These are phyloP conservation scores for Colletes latitarsis DNA, from an alignment of 1,140 invertebrate species.

Conservation along the genomic window DNA sequence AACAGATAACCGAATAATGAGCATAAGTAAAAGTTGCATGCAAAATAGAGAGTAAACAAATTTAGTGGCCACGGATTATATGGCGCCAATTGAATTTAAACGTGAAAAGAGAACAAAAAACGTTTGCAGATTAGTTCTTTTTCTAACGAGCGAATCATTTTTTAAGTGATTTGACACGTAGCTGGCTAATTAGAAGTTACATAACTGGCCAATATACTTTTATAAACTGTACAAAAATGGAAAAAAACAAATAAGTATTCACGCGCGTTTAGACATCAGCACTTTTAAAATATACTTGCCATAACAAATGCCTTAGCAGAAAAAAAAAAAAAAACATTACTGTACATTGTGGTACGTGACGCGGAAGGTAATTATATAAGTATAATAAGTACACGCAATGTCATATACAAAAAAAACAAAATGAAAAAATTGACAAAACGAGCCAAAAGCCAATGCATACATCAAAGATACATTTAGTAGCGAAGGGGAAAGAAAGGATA, in stretches of 20 bases:
- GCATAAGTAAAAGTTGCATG: constrained; percentile 42
- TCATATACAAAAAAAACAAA: constrained; percentile 33
- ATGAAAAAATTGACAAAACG: constrained; percentile 16
- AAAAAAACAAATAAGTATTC: constrained; percentile 51
- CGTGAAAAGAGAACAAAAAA: constrained; percentile 10
- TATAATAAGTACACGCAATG: constrained; percentile 50
- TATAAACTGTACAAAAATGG: constrained; percentile 62
- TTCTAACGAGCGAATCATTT: constrained; percentile 53
- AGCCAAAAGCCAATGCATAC: constrained; percentile 66
- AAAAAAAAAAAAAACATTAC: constrained; percentile 53
- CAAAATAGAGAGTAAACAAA: constrained; percentile 33
- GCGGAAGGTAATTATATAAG: constrained; percentile 14
- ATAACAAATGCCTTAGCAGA: constrained; percentile 67
- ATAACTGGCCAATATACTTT: constrained; percentile 64
- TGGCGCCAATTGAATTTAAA: constrained; percentile 33
- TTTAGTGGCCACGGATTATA: constrained; percentile 33
- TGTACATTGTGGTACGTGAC: constrained; percentile 59
- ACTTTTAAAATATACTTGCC: constrained; percentile 68
- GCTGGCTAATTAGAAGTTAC: constrained; percentile 51
- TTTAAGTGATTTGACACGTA: constrained; percentile 49
- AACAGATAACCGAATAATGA: constrained; percentile 36
- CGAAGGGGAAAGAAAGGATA: constrained; percentile 48
- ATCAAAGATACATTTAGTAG: constrained; percentile 62
- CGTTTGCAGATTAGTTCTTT: constrained; percentile 40
- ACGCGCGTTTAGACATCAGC: constrained; percentile 66